Base-by-base conservation (phyloP, 2,888 invertebrate species). In the Podotricha telesiphe region DNA sequence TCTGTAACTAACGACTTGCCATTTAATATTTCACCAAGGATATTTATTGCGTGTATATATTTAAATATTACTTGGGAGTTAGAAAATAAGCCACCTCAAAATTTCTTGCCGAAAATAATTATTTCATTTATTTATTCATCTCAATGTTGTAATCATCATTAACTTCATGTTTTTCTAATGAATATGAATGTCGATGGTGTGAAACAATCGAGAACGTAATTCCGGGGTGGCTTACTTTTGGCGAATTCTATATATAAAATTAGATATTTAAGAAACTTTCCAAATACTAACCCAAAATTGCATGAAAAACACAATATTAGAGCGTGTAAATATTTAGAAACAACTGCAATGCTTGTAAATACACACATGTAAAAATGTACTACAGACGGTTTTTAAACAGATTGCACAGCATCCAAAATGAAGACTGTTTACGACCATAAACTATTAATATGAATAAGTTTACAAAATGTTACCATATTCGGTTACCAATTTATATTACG, bases 1-100 rank as follows among this genome's bases (percentile, higher is more conserved):
- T 85, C 84, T 85, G 78, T 86, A 83, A 88, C 87, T 91, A 91
- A 89, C 89, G 84, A 92, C 91, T 92, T 93, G 93, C 93, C 92
- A 92, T 92, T 86, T 85, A 86, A 84, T 85, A 85, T 86, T 88
- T 91, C 90, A 87, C 87, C 89, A 91, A 89, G 87, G 86, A 86
- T 91, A 91, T 92, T 91, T 91, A 89, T 91, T 77, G 74, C 71
- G 73, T 80, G 75, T 78, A 76, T 79, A 78, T 79, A 75, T 77
- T 76, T 71, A 69, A 71, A 74, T 71, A 68, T 75, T 75, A 73
- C 61, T 65, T 73, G 75, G 82, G 77, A 59, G 67, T 61, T 65
- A 68, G 17, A 72, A 69, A 74, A 78, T 82, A 72, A 69, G 66
- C 73, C 72, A 68, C 58, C 67, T 68, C 50, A 62, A 55, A 68